Evolutionary conservation across 2,797 vertebrate genomes (phyloP).

Genomic region (Cygnus olor): DNA sequence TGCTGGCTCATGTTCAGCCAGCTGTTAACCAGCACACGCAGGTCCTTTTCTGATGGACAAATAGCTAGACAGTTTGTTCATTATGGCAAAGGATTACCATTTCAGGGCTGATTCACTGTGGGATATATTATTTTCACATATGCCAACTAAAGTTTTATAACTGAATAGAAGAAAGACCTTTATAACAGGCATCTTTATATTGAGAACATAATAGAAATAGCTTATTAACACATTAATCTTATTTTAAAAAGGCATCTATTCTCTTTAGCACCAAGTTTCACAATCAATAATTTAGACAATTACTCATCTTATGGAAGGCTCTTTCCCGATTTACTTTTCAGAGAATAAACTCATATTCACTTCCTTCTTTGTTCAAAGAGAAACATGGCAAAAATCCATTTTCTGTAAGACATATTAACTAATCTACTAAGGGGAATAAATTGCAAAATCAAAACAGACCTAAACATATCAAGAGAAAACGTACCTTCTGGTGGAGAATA

Average conservation of each 20-base stretch:
- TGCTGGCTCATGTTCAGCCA: too few species aligned
- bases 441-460: constrained; percentile 44
- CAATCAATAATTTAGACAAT: constrained; percentile 31
- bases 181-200: constrained; percentile 15
- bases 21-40: too few species aligned
- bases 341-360: constrained; percentile 60
- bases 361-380: constrained; percentile 70
- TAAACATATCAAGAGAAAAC: constrained; percentile 20
- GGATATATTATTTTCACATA: not conserved
- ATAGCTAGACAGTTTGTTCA: constrained; percentile 25
- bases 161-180: constrained; percentile 6
- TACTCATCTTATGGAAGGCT: constrained; percentile 14
- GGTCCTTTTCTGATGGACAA: too few species aligned
- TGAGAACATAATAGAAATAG: not conserved
- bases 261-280: constrained; percentile 29
- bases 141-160: constrained; percentile 1
- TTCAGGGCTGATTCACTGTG: constrained; percentile 14
- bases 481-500: not conserved
- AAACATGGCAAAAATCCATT: constrained; percentile 49
- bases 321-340: constrained; percentile 57
- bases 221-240: constrained; percentile 4
- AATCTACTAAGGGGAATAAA: constrained; percentile 7
- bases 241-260: not conserved
- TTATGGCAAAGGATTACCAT: constrained; percentile 39
- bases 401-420: constrained; percentile 65